Conservation (phyloP, 2,797 vertebrate genomes). For the Rhyacichthys aspro region DNA sequence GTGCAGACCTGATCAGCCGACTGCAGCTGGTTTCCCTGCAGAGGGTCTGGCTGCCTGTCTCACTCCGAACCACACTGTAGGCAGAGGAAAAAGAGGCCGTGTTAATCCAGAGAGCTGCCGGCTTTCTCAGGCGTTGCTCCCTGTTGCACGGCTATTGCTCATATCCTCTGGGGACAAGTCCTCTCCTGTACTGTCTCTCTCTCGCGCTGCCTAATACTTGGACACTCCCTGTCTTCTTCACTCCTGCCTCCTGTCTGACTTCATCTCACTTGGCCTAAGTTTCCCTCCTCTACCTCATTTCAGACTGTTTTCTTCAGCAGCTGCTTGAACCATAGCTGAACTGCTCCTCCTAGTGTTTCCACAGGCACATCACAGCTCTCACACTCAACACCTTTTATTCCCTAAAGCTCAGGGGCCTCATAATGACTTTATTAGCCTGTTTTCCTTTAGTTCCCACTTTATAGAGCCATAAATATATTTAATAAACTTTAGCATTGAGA, state of each 20-base stretch:
- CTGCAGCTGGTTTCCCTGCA: slow-evolving; percentile 47
- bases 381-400: not conserved
- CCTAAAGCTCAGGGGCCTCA: slow-evolving; percentile 18
- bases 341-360: slow-evolving; percentile 62
- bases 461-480: slow-evolving; percentile 8
- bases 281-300: slow-evolving; percentile 24
- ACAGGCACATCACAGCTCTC: slow-evolving; percentile 31
- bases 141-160: slow-evolving; percentile 82
- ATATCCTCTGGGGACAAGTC: slow-evolving; percentile 69
- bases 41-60: slow-evolving; percentile 37
- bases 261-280: slow-evolving; percentile 57
- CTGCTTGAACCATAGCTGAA: slow-evolving; percentile 32
- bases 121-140: slow-evolving; percentile 72
- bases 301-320: not conserved
- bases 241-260: slow-evolving; percentile 43
- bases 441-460: slow-evolving; percentile 20
- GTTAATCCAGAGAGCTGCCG: slow-evolving; percentile 66
- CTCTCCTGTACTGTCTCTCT: slow-evolving; percentile 26
- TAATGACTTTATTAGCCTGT: slow-evolving; percentile 16
- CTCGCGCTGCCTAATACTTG: slow-evolving; percentile 51
- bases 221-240: slow-evolving; percentile 58
- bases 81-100: slow-evolving; percentile 57
- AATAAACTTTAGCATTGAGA: not conserved
- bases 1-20: slow-evolving; percentile 39
- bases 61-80: slow-evolving; percentile 46